Conservation (phyloP, 2,113 vertebrate species). For the Oncorhynchus nerka region DNA sequence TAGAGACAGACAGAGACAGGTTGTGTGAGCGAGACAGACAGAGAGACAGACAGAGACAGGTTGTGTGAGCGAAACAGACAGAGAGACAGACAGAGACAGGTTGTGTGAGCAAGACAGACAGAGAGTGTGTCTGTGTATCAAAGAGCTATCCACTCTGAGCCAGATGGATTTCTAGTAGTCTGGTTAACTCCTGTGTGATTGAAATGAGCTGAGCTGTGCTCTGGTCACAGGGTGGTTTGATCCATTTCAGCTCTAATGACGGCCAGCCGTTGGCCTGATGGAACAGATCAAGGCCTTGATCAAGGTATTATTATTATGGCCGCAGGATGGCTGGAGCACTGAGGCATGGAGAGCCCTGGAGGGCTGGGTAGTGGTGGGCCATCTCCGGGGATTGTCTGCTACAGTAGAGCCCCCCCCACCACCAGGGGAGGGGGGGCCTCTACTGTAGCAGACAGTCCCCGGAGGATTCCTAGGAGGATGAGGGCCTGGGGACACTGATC, state of each 20-base stretch:
- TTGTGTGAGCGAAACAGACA: too few species aligned
- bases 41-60: too few species aligned
- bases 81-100: too few species aligned
- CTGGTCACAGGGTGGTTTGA: neutral
- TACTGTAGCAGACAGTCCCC: too few species aligned
- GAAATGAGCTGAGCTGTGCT: neutral
- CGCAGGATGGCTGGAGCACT: neutral
- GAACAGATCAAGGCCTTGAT: slow-evolving; percentile 10
- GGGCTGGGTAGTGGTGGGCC: neutral
- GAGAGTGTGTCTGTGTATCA: neutral
- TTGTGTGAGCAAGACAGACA: too few species aligned
- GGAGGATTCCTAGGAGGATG: neutral
- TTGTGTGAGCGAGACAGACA: neutral
- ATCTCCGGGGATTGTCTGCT: neutral
- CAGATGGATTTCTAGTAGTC: slow-evolving; percentile 1
- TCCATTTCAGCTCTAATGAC: slow-evolving; percentile 9
- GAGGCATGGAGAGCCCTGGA: neutral
- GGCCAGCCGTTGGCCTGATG: slow-evolving; percentile 3
- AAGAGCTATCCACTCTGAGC: neutral
- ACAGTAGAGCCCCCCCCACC: neutral
- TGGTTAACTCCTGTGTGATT: neutral
- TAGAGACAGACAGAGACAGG: too few species aligned
- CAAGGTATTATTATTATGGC: neutral
- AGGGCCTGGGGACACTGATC: slow-evolving; percentile 26
- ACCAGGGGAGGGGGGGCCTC: neutral